Evolutionary conservation across 2,113 vertebrate species (phyloP), one percentile per base, ranked within the genome.

Genomic region (Neotragus pygmaeus): DNA sequence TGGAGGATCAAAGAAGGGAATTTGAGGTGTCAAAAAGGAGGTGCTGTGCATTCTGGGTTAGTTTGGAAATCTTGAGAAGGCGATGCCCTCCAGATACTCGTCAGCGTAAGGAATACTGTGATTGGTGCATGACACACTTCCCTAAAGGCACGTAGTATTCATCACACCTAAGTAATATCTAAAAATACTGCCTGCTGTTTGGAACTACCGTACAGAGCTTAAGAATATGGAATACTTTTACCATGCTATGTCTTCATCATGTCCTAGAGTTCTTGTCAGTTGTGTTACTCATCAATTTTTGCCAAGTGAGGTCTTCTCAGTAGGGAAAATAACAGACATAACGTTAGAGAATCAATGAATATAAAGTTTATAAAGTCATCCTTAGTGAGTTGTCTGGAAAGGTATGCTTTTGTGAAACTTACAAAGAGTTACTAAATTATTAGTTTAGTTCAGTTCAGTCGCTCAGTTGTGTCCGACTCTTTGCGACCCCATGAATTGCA

Each of bases 261-360:
- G 43, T 58, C 45, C 23, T 91, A 30, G 33, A 73, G 15, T 60
- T 96, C 55, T 25, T 90, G 28, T 73, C 15, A 19, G 78, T 66
- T 94, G 77, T 49, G 12, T 75, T 87, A 51, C 21, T 73, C 21
- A 45, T 51, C 19, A 66, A 30, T 86, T 96, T 95, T 98, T 96
- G 45, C 78, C 58, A 91, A 28, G 25, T 51, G 15, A 93, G 10
- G 13, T 10, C 55, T 60, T 86, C 43, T 49, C 33, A 89, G 11
- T 11, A 90, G 28, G 23, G 86, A 89, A 64, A 57, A 45, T 60
- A 91, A 55, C 33, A 78, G 49, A 78, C 60, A 28, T 36, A 88
- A 97, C 49, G 80, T 73, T 84, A 62, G 64, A 66, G 21, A 73
- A 47, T n/a, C 36, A 95, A 2, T 94, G 58, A 83, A 3, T 94